Conservation (phyloP, 2,113 vertebrate genomes). For the Myotis davidii region DNA sequence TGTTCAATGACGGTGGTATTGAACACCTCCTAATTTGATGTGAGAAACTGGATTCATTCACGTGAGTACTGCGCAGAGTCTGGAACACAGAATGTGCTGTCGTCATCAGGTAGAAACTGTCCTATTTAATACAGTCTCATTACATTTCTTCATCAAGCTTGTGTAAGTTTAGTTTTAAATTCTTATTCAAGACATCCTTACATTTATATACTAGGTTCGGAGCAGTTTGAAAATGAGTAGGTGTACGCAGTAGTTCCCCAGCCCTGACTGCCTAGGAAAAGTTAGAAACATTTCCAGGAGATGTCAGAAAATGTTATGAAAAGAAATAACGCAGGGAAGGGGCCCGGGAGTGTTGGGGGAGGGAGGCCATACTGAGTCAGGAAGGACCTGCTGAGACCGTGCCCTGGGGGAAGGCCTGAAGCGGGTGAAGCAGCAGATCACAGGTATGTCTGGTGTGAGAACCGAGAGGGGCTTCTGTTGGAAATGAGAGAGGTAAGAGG, state of each 20-base stretch:
- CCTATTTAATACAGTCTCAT: neutral
- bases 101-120: neutral
- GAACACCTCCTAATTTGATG: neutral
- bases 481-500: neutral
- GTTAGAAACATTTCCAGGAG: neutral
- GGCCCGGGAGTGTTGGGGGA: neutral
- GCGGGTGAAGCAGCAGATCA: neutral
- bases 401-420: neutral
- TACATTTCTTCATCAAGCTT: neutral
- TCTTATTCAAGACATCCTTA: neutral
- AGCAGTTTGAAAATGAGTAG: neutral
- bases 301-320: neutral
- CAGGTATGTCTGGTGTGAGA: neutral
- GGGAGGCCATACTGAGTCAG: neutral
- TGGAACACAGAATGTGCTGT: no score
- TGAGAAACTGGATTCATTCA: neutral
- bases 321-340: neutral
- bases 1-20: neutral
- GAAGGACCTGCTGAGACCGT: neutral
- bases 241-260: neutral
- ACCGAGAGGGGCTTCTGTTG: accelerated
- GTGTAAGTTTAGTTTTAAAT: neutral
- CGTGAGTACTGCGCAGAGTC: neutral
- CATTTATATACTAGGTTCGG: neutral
- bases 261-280: neutral